Evolutionary conservation across 2,797 vertebrate species (phyloP).

Genomic region (Ceryle rudis): DNA sequence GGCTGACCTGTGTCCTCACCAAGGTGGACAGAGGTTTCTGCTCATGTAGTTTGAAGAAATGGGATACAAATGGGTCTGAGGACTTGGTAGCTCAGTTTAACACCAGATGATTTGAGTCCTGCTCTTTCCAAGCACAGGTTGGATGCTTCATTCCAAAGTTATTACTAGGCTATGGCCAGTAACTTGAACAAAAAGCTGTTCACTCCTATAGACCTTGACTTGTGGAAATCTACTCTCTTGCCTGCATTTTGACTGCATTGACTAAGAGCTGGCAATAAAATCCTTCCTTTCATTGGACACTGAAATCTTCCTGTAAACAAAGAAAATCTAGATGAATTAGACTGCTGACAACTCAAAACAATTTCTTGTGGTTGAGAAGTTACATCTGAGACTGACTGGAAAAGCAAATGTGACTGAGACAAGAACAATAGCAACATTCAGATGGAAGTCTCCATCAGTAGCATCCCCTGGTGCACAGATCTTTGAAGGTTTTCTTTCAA

Average conservation of each 20-base stretch:
- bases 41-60: neutral
- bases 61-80: neutral
- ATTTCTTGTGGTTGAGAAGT: neutral
- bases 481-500: neutral
- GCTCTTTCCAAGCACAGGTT: neutral
- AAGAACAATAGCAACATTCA: neutral
- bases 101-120: neutral
- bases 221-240: neutral
- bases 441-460: neutral
- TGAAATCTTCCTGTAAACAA: neutral
- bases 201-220: neutral
- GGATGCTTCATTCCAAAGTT: neutral
- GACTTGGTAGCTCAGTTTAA: accelerated
- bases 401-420: neutral
- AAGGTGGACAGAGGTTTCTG: neutral
- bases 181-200: neutral
- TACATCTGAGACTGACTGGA: neutral
- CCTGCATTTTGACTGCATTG: neutral
- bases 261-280: neutral
- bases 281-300: neutral
- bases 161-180: neutral
- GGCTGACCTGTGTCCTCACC: neutral
- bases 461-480: neutral
- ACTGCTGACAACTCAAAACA: neutral
- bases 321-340: neutral